A percentile compares a stretch with the other conserved stretches of the same genome.
Evolutionary conservation across 1,140 invertebrate genomes (phyloP).

Genomic region (Agraylea sexmaculata): DNA sequence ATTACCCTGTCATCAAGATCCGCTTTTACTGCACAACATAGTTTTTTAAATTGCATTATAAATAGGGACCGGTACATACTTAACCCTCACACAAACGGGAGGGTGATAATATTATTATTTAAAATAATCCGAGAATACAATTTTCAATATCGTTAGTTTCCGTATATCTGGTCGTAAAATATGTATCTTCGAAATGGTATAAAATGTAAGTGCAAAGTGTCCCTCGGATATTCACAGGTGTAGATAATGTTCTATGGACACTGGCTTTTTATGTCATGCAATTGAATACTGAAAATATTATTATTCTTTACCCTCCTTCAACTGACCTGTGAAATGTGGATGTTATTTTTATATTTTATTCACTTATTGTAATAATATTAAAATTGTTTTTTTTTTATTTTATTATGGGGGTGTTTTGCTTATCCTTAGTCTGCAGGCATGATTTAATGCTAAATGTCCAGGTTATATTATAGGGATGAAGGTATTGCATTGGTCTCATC

Average conservation of each 20-base stretch:
- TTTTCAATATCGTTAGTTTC: no score
- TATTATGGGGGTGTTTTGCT: constrained; percentile 9
- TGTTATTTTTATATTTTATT: constrained; percentile 4
- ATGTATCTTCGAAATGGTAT: no score
- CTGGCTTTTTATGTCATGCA: constrained; percentile 14
- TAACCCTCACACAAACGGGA: neutral
- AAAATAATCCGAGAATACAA: no score
- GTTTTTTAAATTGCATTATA: no score
- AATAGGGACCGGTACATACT: neutral
- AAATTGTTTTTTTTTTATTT: constrained; percentile 1
- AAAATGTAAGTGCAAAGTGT: constrained; percentile 10
- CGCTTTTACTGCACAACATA: no score
- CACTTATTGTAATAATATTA: neutral
- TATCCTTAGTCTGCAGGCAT: constrained; percentile 14
- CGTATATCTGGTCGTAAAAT: no score
- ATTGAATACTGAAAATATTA: constrained; percentile 17
- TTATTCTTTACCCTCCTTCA: constrained; percentile 8
- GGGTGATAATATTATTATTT: no score
- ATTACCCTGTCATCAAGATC: no score
- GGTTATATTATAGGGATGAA: constrained; percentile 6
- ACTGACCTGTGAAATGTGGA: constrained; percentile 6
- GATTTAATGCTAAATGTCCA: constrained; percentile 16
- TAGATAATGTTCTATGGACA: constrained; percentile 12
- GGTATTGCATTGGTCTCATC: constrained; percentile 20
- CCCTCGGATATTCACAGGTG: constrained; percentile 15